Percentiles rank a stretch among this genome's conserved stretches.
phyloP scores from a whole-genome alignment of 2,888 invertebrate genomes.

The Embidobia sp. region DNA sequence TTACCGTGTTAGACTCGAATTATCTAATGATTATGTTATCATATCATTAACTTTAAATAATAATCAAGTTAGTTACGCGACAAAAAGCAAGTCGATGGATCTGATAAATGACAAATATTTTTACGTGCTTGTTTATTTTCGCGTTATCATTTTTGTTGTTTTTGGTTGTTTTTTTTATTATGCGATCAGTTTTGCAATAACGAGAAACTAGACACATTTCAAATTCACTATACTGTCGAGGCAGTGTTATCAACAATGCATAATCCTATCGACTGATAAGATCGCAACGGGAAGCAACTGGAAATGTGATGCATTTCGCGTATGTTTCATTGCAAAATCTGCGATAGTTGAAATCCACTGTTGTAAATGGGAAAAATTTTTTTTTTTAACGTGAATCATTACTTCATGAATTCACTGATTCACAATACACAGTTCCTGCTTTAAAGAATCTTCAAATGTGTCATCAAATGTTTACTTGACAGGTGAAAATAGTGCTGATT shows the following conservation, averaged over 20 bases:
- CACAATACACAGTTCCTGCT: neutral
- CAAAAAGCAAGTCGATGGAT: constrained; percentile 21
- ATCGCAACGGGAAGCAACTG: constrained; percentile 44
- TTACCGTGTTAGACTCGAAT: constrained; percentile 40
- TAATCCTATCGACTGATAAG: constrained; percentile 59
- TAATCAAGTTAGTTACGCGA: constrained; percentile 27
- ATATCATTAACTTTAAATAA: constrained; percentile 46
- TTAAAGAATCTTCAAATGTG: neutral
- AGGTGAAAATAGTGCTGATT: too few species aligned
- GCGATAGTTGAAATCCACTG: constrained; percentile 14
- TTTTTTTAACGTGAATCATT: constrained; percentile 16
- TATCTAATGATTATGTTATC: constrained; percentile 55
- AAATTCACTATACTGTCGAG: constrained; percentile 26
- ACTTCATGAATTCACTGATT: constrained; percentile 3
- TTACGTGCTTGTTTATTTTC: neutral
- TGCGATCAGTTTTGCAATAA: constrained; percentile 12
- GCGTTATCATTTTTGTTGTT: neutral
- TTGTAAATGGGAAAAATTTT: constrained; percentile 2
- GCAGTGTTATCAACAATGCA: constrained; percentile 51
- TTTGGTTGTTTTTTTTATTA: neutral
- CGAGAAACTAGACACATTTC: constrained; percentile 36
- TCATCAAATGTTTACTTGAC: neutral
- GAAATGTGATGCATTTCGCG: constrained; percentile 28
- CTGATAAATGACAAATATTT: too few species aligned
- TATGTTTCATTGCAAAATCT: constrained; percentile 28